Base-by-base conservation (phyloP, 2,888 invertebrate species). In the Ectemnius lituratus region DNA sequence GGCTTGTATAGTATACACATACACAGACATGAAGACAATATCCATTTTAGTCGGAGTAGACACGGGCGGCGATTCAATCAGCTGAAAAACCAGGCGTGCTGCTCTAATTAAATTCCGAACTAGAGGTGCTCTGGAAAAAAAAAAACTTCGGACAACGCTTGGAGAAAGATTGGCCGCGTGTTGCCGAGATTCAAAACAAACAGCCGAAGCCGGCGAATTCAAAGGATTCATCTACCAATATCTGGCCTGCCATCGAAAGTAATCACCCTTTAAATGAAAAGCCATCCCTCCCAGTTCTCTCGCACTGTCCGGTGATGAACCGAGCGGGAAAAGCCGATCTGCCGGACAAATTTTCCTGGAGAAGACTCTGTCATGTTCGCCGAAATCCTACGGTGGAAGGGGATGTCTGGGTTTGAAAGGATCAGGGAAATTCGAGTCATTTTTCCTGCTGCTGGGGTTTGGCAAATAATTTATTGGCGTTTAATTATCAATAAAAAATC, bases 401-500 rank as follows among this genome's bases (percentile, higher is more conserved):
- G 37, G 5, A 11, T 1, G 37, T 37, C 8, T 11, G 8, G 37
- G 37, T 11, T 37, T 37, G 37, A 37, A 37, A 37, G 11, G 8
- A 37, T 11, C 37, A 6, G 37, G 52, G 8, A 52, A 52, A 52
- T 52, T 14, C 16, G n/a, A 16, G 5, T 52, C 52, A 52, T 52
- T 52, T 52, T 14, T 52, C 52, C 14, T 4, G 16, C 1, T 0
- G 52, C 52, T 16, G n/a, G 47, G 8, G 52, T 16, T 52, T n/a
- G 13, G n/a, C 14, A 64, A 20, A 69, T 79, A 83, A 82, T 79
- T 80, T 75, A 77, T 79, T 70, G 75, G 71, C 77, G 81, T 73
- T 83, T 83, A 83, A 83, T 83, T 79, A 80, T 79, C 80, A 79
- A 78, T 66, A 67, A 76, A 80, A 83, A 81, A 83, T 80, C 78